Base-by-base conservation (phyloP, 1,140 invertebrate species). In the Panonychus citri region DNA sequence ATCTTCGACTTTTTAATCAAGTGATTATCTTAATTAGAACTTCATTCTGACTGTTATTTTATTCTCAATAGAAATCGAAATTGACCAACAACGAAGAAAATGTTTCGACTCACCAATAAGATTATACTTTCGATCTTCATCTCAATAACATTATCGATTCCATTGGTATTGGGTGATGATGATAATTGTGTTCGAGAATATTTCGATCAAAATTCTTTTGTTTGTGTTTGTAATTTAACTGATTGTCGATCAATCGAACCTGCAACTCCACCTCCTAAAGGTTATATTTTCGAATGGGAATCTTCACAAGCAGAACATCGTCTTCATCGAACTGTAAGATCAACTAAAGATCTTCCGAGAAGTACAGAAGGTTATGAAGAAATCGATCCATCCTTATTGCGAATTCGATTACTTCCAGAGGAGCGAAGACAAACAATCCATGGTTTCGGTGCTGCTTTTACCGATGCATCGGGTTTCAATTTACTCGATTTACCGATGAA, bases 401-500 rank as follows among this genome's bases (percentile, higher is more conserved):
- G 17, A n/a, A 12, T 34, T 34, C 30, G 30, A 7, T 12, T 34
- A 5, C 30, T 34, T 34, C 30, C 30, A 7, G 5, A 51, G 21
- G 4, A 27, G 3, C 17, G 12, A 34, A 34, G 17, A 27, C 49
- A 27, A 51, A 26, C 15, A 10, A 51, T 51, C 19, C 7, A 27
- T 24, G 87, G 87, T 0, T 90, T 86, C 66, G 87, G 87, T 0
- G 85, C 82, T 17, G 82, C 86, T 1, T 84, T 89, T 58, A 91
- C 86, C 0, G 88, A 91, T 67, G 70, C 86, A 1, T 77, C 81
- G 1, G 79, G 77, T 1, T 78, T 85, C n/a, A 81, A 89, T 62
- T 77, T 86, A 57, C 70, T 71, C 1, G 75, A 68, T 3, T 69
- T 87, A 12, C 72, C 75, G 5, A 34, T 65, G 13, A 57, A 60